Percentiles rank a stretch among this genome's conserved stretches.
Evolutionary conservation across 1,140 invertebrate species (phyloP).

Genomic region (Archivesica marissinica): DNA sequence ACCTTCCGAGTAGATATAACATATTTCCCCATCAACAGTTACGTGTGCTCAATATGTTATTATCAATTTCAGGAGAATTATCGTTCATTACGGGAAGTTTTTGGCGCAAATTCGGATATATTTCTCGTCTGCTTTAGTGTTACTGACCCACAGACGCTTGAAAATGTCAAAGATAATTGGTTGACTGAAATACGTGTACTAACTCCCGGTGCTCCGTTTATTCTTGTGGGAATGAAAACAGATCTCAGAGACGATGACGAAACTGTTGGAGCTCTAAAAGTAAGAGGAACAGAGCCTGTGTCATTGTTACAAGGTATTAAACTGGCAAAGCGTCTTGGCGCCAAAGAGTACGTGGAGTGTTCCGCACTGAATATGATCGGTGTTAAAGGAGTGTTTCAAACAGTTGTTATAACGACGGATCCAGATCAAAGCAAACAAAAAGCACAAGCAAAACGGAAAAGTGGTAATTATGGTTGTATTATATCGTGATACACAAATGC

Average conservation of each 20-base stretch:
- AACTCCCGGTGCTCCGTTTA: slow-evolving; percentile 92
- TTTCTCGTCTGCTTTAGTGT: slow-evolving; percentile 99
- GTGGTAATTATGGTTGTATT: slow-evolving; percentile 32
- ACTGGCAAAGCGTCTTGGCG: slow-evolving; percentile 88
- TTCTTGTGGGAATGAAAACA: slow-evolving; percentile 88
- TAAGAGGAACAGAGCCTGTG: slow-evolving; percentile 93
- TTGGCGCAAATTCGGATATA: slow-evolving; percentile 98
- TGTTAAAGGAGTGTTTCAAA: slow-evolving; percentile 76
- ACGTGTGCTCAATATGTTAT: slow-evolving; percentile 85
- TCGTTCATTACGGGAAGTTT: slow-evolving; percentile 94
- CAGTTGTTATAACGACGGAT: slow-evolving; percentile 66
- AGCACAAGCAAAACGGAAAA: slow-evolving; percentile 43
- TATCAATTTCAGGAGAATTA: slow-evolving; percentile 93
- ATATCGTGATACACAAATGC: slow-evolving; percentile 19
- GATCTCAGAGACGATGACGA: slow-evolving; percentile 74
- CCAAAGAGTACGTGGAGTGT: slow-evolving; percentile 96
- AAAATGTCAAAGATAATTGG: slow-evolving; percentile 97
- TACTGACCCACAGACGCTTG: slow-evolving; percentile 98
- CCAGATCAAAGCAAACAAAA: slow-evolving; percentile 41
- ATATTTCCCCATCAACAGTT: too few relatives aligned
- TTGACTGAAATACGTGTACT: slow-evolving; percentile 87
- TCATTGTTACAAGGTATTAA: slow-evolving; percentile 90
- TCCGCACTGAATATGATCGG: slow-evolving; percentile 86
- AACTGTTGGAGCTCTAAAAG: slow-evolving; percentile 91
- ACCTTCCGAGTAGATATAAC: too few relatives aligned